These are phyloP conservation scores for Cyrtodaria siliqua DNA, from an alignment of 2,888 invertebrate genomes.

Conservation along the genomic window DNA sequence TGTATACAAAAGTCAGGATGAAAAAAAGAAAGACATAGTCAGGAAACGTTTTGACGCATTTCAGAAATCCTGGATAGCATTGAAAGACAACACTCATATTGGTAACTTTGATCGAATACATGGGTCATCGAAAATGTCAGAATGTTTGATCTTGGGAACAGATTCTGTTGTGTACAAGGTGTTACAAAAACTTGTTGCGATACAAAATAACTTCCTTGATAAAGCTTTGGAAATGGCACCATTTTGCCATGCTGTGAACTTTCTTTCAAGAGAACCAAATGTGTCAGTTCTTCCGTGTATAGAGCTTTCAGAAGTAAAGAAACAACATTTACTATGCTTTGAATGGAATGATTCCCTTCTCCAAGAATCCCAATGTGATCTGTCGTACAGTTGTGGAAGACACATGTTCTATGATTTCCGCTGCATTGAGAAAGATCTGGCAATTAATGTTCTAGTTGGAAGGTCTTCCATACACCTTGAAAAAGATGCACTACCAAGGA, in stretches of 20 bases:
- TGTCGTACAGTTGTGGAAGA: conserved; percentile 48
- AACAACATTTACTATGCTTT: not conserved
- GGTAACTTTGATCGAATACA: too few relatives aligned
- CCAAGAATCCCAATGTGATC: conserved; percentile 53
- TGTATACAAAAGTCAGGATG: conserved; percentile 4
- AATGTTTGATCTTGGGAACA: conserved; percentile 54
- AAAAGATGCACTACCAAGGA: conserved; percentile 37
- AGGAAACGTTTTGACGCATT: conserved; percentile 19
- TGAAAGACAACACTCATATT: too few relatives aligned
- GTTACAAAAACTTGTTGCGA: conserved; percentile 38
- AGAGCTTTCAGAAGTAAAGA: conserved; percentile 39
- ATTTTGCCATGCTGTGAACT: conserved; percentile 30
- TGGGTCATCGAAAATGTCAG: conserved; percentile 29
- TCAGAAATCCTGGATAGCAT: conserved; percentile 6
- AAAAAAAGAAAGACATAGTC: conserved; percentile 1
- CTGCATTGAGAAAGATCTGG: conserved; percentile 59
- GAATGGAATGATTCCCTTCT: conserved; percentile 37
- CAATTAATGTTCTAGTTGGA: conserved; percentile 35
- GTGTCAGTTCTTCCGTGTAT: conserved; percentile 22
- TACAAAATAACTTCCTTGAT: conserved; percentile 63
- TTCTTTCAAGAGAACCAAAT: conserved; percentile 23
- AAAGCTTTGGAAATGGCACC: conserved; percentile 14
- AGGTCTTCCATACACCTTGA: conserved; percentile 39
- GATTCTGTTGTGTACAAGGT: conserved; percentile 42
- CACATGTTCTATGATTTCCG: conserved; percentile 56